These are phyloP conservation scores for Lepidostoma basale DNA, from an alignment of 1,140 invertebrate genomes.

Conservation along the genomic window DNA sequence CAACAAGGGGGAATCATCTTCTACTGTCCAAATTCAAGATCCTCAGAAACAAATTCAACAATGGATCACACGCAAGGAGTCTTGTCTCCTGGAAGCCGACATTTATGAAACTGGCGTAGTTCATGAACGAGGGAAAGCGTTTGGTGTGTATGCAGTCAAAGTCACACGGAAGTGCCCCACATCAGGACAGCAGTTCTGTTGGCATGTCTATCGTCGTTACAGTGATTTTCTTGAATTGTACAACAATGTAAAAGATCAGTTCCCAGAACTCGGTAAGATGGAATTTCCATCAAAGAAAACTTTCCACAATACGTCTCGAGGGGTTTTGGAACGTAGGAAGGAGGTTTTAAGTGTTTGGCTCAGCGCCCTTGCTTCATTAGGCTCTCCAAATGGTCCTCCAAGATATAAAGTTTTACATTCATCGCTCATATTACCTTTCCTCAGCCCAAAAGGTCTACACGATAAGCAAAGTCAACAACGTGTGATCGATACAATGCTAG, in stretches of 20 bases:
- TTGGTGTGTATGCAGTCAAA: conserved; percentile 88
- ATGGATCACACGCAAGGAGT: conserved; percentile 17
- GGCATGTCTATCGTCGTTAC: conserved; percentile 84
- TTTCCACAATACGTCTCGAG: conserved; percentile 89
- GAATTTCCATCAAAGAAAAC: conserved; percentile 92
- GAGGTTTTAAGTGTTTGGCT: conserved; percentile 85
- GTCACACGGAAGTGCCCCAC: conserved; percentile 72
- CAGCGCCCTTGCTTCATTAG: conserved; percentile 58
- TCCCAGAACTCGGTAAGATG: conserved; percentile 77
- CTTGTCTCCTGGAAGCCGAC: conserved; percentile 35
- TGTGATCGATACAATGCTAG: conserved; percentile 73
- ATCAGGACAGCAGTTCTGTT: conserved; percentile 65
- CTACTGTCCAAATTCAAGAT: conserved; percentile 12
- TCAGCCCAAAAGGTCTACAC: conserved; percentile 36
- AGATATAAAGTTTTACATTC: conserved; percentile 34
- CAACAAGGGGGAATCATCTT: not conserved
- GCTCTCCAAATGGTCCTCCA: conserved; percentile 42
- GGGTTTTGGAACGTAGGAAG: conserved; percentile 86
- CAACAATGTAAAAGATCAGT: conserved; percentile 78
- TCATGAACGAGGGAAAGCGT: conserved; percentile 79
- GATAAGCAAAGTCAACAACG: conserved; percentile 35
- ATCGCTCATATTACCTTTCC: conserved; percentile 35
- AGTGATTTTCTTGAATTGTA: conserved; percentile 92
- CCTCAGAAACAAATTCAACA: conserved; percentile 26
- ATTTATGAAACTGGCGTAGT: conserved; percentile 63